Evolutionary conservation across 2,888 invertebrate species (phyloP), one percentile per base, ranked within the genome.

Genomic region (Arctia plantaginis): DNA sequence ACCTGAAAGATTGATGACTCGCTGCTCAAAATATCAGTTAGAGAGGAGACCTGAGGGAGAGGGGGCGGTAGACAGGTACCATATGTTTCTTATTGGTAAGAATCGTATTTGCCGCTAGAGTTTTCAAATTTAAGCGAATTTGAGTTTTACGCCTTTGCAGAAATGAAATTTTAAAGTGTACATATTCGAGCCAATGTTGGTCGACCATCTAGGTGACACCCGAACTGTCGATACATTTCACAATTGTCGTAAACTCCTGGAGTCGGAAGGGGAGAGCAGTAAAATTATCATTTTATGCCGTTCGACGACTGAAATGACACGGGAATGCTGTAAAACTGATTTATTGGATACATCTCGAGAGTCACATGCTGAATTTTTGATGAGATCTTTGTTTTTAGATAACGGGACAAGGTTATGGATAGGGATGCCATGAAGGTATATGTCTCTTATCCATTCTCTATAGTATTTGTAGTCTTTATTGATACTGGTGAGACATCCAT

Each of bases 281-380:
- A 95, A 95, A 95, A 95, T 95, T 95, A 95, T 95, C 94, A 95
- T 95, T 95, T 95, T 95, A 95, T 94, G 94, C 92, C 95, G 93
- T 95, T 94, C 95, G 94, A 94, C 94, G 95, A 94, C 94, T 94
- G 95, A 95, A 95, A 95, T 94, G 95, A 95, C 95, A 94, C 93
- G 88, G 93, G 95, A 94, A 95, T 94, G 95, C 92, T 95, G 95
- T 95, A 95, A 95, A 95, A 93, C 95, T 95, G 95, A 95, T 95
- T 95, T 95, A 95, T 95, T 93, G 92, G 91, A 92, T 88, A 93
- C 95, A 95, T 94, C 93, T 92, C 93, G 87, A 88, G 90, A 92
- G 94, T 93, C 95, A 92, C 93, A 93, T 93, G 93, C 91, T 94
- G 93, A 95, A 95, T 95, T 95, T 95, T 94, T 93, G 90, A 95